Evolutionary conservation across 2,113 vertebrate species (phyloP), one percentile per base, ranked within the genome.

Genomic region (Ctenodactylus gundi): DNA sequence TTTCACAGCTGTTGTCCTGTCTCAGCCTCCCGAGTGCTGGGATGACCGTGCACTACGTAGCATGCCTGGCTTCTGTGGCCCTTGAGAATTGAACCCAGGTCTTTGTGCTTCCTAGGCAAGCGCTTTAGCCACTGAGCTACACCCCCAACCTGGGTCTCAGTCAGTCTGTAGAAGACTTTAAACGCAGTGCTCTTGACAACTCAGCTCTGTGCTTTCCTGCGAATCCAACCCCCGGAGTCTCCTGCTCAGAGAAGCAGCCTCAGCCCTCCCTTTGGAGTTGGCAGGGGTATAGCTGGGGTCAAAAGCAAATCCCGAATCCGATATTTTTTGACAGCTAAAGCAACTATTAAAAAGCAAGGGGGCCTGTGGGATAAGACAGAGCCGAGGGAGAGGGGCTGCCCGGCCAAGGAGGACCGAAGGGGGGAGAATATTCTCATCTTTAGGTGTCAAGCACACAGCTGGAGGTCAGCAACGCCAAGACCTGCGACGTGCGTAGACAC

Each of bases 191-290:
- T 41, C 23, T 15, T 0, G 1, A 6, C 1, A 17, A 46, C 72
- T 39, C 58, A 23, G 39, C 4, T 34, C 44, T n/a, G 23, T 12
- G 44, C 76, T 29, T 4, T 1, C 15, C 23, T 10, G 36, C 1
- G 2, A 34, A 46, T 23, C 49, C 4, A 0, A 12, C 8, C 18
- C 13, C 31, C 0, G 9, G 27, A 3, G 3, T 23, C 53, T 62
- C 34, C n/a, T 39, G 21, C 36, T 29, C 27, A 41, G 21, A 46
- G 72, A 78, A n/a, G 2, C 5, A 0, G 41, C 39, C 29, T 57
- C 6, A 36, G 29, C 0, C 39, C 60, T 25, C 31, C 15, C 27
- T 62, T 15, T 5, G 51, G 58, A 29, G 41, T 10, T 57, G 53
- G 51, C 85, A 0, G 31, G 68, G 41, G n/a, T 21, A 12, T 4